Evolutionary conservation across 2,888 invertebrate species (phyloP).

Genomic region (Acrobasis suavella): DNA sequence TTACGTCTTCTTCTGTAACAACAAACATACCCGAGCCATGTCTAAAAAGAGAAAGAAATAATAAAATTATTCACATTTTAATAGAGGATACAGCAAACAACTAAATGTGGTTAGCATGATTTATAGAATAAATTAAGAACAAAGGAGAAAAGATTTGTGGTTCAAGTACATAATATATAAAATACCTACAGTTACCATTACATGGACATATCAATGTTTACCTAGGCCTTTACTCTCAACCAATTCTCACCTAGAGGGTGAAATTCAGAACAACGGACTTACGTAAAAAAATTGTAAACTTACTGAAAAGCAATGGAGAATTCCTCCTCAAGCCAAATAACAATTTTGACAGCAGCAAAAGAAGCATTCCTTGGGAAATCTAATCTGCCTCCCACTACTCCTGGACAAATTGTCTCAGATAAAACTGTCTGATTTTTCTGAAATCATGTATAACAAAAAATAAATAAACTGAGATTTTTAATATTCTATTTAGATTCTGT

Average conservation of each 20-base stretch:
- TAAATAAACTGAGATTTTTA: too few species aligned
- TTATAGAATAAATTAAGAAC: too few species aligned
- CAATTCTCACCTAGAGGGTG: too few species aligned
- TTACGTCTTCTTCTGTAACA: constrained; percentile 60
- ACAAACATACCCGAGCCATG: constrained; percentile 77
- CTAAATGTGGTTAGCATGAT: too few species aligned
- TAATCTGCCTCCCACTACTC: constrained; percentile 90
- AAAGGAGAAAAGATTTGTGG: too few species aligned
- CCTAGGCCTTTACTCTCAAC: too few species aligned
- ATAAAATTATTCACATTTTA: constrained; percentile 25
- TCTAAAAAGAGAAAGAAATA: constrained; percentile 46
- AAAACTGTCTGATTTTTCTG: constrained; percentile 88
- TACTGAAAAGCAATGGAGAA: constrained; percentile 89
- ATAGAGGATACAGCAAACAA: too few species aligned
- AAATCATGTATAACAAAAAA: constrained; percentile 31
- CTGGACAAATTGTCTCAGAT: constrained; percentile 89
- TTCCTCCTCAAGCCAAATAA: constrained; percentile 94
- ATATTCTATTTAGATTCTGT: too few species aligned
- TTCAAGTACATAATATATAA: too few species aligned
- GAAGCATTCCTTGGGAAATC: constrained; percentile 93
- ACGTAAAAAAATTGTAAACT: constrained; percentile 35
- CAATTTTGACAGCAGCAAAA: constrained; percentile 91
- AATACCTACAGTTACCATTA: too few species aligned
- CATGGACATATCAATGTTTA: too few species aligned
- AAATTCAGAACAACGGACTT: too few species aligned